These are phyloP conservation scores for Macrosoma leucophasiata DNA, from an alignment of 2,888 invertebrate genomes.

Conservation along the genomic window DNA sequence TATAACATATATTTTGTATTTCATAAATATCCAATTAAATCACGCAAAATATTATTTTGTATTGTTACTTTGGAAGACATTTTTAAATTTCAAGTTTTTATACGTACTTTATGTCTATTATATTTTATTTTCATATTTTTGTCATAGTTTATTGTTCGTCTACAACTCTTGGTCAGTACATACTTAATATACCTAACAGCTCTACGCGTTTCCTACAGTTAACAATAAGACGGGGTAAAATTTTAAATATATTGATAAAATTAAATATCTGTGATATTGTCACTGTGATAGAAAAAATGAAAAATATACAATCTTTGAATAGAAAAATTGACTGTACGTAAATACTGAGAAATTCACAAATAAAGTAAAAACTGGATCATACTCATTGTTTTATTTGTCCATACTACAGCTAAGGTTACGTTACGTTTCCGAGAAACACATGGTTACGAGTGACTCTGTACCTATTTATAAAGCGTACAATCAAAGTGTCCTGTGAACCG, in stretches of 20 bases:
- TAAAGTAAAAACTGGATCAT: constrained; percentile 49
- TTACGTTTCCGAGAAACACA: no score
- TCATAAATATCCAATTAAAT: constrained; percentile 20
- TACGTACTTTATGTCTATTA: constrained; percentile 50
- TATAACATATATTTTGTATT: constrained; percentile 7
- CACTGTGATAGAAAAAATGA: constrained; percentile 42
- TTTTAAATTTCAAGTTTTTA: constrained; percentile 62
- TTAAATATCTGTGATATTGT: constrained; percentile 65
- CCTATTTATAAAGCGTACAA: constrained; percentile 26
- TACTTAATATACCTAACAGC: no score
- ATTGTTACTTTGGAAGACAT: constrained; percentile 42
- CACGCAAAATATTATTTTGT: constrained; percentile 10
- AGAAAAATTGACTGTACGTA: constrained; percentile 65
- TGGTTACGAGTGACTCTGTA: no score
- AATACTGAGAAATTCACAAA: constrained; percentile 61
- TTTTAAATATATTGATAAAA: no score
- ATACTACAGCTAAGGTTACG: constrained; percentile 1
- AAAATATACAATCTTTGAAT: constrained; percentile 58
- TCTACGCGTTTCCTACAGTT: no score
- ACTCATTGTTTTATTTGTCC: constrained; percentile 32
- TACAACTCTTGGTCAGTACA: no score
- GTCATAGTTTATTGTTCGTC: no score
- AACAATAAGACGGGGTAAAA: no score
- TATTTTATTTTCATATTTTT: constrained; percentile 61
- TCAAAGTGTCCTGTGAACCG: constrained; percentile 28